These are phyloP conservation scores for Dipodomys stephensi DNA, from an alignment of 2,113 vertebrate species.

Conservation along the genomic window DNA sequence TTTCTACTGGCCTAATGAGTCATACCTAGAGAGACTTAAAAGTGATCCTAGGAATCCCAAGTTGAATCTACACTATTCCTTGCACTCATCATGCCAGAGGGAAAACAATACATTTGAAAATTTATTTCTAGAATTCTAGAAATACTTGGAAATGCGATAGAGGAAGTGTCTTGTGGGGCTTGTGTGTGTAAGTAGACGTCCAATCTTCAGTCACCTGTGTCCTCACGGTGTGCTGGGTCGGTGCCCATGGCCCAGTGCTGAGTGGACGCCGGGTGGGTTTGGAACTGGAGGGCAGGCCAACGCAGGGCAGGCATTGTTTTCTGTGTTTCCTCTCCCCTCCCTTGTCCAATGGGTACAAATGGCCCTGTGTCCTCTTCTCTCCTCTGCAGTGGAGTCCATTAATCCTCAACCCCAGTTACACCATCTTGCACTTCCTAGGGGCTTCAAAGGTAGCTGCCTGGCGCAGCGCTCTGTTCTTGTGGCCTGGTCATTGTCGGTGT, in stretches of 20 bases:
- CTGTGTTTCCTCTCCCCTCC: slow-evolving; percentile 32
- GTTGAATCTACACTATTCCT: not conserved
- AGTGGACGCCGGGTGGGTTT: no score
- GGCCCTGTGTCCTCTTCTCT: slow-evolving; percentile 83
- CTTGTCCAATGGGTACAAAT: slow-evolving; percentile 72
- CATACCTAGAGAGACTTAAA: not conserved
- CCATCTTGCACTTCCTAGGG: slow-evolving; percentile 99
- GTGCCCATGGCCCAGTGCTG: no score
- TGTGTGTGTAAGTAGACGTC: slow-evolving; percentile 30
- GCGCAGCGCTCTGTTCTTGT: slow-evolving; percentile 87
- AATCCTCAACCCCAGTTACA: slow-evolving; percentile 99
- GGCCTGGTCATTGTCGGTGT: slow-evolving; percentile 79
- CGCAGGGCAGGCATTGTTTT: no score
- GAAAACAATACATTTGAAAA: not conserved
- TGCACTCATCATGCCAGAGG: not conserved
- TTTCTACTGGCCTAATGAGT: not conserved
- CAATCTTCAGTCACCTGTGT: not conserved
- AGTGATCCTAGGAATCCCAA: not conserved
- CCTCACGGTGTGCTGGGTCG: no score
- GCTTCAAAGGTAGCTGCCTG: slow-evolving; percentile 96
- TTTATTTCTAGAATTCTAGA: not conserved
- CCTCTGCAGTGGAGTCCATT: slow-evolving; percentile 98
- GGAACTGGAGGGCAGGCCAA: no score
- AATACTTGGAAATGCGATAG: not conserved
- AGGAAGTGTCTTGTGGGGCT: not conserved